phyloP scores from a whole-genome alignment of 2,797 vertebrate species.

The Phalloptychus januarius region DNA sequence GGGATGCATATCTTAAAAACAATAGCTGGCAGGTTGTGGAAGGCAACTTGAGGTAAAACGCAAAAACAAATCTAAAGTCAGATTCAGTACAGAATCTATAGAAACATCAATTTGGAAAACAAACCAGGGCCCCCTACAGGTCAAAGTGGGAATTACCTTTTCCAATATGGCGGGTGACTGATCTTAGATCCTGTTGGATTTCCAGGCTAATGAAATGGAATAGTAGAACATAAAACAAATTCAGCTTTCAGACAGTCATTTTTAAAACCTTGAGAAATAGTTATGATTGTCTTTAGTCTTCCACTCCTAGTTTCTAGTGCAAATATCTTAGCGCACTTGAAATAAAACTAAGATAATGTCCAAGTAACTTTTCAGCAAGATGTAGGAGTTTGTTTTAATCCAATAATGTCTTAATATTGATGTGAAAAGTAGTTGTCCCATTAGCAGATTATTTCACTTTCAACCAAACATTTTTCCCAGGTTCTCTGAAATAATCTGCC shows the following conservation, averaged over 20 bases:
- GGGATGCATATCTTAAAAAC: slow-evolving; percentile 52
- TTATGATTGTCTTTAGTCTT: not conserved
- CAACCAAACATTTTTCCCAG: too few relatives aligned
- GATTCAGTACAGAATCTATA: slow-evolving; percentile 16
- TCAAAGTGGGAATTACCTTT: not conserved
- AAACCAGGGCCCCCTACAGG: not conserved
- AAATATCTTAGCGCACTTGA: too few relatives aligned
- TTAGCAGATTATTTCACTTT: too few relatives aligned
- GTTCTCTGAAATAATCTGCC: too few relatives aligned
- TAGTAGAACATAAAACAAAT: not conserved
- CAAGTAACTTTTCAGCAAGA: too few relatives aligned
- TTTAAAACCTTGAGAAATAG: not conserved
- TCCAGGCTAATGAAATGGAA: not conserved
- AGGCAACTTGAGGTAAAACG: slow-evolving; percentile 64
- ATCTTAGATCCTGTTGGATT: too few relatives aligned
- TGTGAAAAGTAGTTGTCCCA: too few relatives aligned
- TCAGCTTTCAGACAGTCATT: not conserved
- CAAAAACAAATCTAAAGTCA: slow-evolving; percentile 14
- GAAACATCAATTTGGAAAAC: not conserved
- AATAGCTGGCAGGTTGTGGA: slow-evolving; percentile 48
- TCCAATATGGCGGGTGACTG: too few relatives aligned
- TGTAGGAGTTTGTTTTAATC: too few relatives aligned
- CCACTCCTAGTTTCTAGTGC: too few relatives aligned
- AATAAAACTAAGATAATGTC: too few relatives aligned
- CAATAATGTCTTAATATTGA: too few relatives aligned